phyloP scores from a whole-genome alignment of 2,113 vertebrate species.

The Turnix velox region DNA sequence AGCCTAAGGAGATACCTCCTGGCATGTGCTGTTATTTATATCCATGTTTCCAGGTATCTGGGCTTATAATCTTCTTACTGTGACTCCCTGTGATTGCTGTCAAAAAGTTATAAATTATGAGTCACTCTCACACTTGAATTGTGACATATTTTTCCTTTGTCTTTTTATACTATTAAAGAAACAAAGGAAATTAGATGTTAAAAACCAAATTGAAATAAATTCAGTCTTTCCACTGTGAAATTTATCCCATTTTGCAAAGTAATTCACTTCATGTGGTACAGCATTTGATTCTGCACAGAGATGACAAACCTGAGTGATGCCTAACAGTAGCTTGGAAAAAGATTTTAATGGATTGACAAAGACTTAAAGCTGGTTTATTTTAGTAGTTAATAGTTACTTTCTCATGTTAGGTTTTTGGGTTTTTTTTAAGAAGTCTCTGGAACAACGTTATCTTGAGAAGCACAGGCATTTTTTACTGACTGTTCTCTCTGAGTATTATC shows the following conservation, averaged over 20 bases:
- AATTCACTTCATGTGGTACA: neutral
- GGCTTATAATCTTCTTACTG: neutral
- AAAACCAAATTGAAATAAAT: neutral
- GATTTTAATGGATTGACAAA: neutral
- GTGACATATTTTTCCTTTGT: neutral
- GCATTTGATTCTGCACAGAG: neutral
- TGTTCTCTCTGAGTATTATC: neutral
- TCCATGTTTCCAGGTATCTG: constrained; percentile 10
- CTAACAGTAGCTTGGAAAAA: neutral
- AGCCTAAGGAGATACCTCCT: neutral
- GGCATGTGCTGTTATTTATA: neutral
- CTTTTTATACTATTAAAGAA: neutral
- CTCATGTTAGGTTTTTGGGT: neutral
- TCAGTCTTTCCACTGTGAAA: constrained; percentile 6
- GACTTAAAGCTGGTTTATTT: neutral
- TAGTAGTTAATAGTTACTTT: neutral
- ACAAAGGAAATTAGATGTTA: neutral
- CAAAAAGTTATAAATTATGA: neutral
- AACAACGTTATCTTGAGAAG: neutral
- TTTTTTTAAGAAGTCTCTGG: neutral
- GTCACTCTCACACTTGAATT: neutral
- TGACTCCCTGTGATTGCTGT: neutral
- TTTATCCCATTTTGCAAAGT: neutral
- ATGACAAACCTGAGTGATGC: neutral
- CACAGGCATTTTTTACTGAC: neutral